Conservation (phyloP, 2,888 invertebrate genomes). For the Enoplolaimus lenunculus region DNA sequence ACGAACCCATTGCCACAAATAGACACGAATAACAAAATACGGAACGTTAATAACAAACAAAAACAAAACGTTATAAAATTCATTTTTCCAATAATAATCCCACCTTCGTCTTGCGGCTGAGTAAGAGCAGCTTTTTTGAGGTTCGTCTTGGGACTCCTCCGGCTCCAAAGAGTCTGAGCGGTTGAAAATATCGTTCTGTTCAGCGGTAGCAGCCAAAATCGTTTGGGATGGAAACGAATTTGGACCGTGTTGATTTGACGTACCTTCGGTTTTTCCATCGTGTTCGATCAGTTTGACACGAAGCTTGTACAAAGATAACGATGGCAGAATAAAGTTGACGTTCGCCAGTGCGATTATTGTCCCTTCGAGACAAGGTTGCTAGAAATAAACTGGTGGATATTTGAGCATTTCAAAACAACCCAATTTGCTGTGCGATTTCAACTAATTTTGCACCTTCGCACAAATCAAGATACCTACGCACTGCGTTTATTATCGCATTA, state of each 20-base stretch:
- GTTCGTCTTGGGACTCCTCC: no score
- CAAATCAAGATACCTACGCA: no score
- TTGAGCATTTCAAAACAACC: no score
- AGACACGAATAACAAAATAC: background rate
- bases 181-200: no score
- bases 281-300: background rate
- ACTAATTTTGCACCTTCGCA: no score
- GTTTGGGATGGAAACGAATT: no score
- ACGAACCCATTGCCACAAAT: background rate
- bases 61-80: background rate
- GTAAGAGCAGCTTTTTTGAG: background rate
- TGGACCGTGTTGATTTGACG: background rate
- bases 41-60: background rate
- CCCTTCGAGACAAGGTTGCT: background rate
- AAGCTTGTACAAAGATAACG: constrained; percentile 2
- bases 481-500: no score
- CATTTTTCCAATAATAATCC: background rate
- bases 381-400: no score
- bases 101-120: background rate
- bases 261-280: background rate
- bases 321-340: constrained; percentile 9
- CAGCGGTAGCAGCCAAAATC: no score
- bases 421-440: no score
- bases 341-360: background rate
- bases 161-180: background rate